phyloP scores from a whole-genome alignment of 2,888 invertebrate species.

The Leptarthrus brevirostris region DNA sequence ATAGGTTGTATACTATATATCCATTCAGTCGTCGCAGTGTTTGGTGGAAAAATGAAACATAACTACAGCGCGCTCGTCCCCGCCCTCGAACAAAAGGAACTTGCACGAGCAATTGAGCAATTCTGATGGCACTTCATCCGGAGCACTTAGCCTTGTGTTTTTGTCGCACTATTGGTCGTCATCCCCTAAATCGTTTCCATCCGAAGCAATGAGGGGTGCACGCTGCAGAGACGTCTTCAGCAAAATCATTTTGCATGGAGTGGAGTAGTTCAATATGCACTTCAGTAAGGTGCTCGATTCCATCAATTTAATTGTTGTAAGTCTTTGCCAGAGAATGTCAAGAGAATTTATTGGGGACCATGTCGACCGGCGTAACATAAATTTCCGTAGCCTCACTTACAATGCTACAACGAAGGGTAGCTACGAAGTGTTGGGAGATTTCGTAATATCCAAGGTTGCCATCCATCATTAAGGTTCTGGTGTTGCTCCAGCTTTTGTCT shows the following conservation, averaged over 20 bases:
- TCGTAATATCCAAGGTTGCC: no score
- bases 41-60: conserved; percentile 29
- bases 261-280: background rate
- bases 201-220: background rate
- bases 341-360: background rate
- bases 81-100: background rate
- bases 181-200: background rate
- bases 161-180: conserved; percentile 32
- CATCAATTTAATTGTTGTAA: conserved; percentile 20
- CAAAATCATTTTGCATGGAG: background rate
- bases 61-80: background rate
- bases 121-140: conserved; percentile 50
- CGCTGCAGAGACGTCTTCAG: background rate
- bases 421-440: no score
- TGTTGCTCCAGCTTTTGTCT: no score
- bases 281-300: background rate
- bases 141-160: conserved; percentile 51
- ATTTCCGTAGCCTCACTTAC: no score
- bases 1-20: background rate
- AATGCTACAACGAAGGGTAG: no score
- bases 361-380: background rate
- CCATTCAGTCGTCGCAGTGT: background rate
- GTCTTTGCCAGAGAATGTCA: background rate
- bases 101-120: conserved; percentile 52
- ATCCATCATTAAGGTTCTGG: no score